phyloP scores from a whole-genome alignment of 2,113 vertebrate species.

The Psilopogon haemacephalus region DNA sequence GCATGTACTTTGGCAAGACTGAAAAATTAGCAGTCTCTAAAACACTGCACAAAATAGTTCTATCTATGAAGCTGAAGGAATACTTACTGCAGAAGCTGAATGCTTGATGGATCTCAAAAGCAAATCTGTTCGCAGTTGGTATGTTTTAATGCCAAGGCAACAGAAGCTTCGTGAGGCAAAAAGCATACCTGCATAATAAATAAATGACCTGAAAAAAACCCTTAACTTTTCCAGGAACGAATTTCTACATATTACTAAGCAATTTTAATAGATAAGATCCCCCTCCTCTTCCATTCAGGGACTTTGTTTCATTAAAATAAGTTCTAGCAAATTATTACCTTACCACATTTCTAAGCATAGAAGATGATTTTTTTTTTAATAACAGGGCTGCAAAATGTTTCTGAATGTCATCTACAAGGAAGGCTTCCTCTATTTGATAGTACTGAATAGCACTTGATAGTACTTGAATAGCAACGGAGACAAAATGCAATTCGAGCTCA shows the following conservation, averaged over 20 bases:
- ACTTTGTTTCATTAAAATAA: neutral
- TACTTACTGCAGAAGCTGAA: constrained; percentile 76
- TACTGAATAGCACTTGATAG: neutral
- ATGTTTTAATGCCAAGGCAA: constrained; percentile 40
- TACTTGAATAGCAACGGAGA: neutral
- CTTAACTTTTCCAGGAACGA: neutral
- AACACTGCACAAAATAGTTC: neutral
- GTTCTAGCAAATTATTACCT: neutral
- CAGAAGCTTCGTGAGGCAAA: constrained; percentile 60
- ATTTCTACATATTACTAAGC: neutral
- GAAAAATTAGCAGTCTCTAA: neutral
- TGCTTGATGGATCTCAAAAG: constrained; percentile 51
- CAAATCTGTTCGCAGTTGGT: constrained; percentile 59
- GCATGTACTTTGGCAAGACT: neutral
- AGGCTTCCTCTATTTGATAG: neutral
- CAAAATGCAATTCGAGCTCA: neutral
- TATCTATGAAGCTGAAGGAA: constrained; percentile 12
- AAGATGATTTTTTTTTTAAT: neutral
- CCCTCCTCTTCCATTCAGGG: neutral
- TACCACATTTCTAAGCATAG: neutral
- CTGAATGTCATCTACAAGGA: neutral
- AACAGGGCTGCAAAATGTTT: neutral
- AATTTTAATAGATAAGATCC: neutral
- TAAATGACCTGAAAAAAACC: constrained; percentile 25
- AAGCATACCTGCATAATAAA: constrained; percentile 75